A percentile compares a stretch with the other conserved stretches of the same genome.
These are phyloP conservation scores for Nyctereutes procyonoides DNA, from an alignment of 2,113 vertebrate species.

Conservation along the genomic window DNA sequence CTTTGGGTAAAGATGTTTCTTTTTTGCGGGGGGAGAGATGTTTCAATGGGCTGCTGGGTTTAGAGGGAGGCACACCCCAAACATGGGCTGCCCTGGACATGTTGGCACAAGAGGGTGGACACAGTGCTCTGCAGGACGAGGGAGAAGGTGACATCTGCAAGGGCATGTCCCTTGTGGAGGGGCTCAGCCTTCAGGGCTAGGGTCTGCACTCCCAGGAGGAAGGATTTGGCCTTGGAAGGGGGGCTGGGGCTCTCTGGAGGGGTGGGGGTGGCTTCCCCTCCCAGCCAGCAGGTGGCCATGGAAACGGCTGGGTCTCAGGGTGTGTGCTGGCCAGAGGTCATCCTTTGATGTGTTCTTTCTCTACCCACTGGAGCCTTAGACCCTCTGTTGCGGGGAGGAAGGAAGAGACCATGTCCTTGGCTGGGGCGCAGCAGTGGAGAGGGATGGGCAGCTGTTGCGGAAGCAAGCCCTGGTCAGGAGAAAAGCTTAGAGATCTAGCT, in stretches of 20 bases:
- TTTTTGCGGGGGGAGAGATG: not conserved
- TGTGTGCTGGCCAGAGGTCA: not conserved
- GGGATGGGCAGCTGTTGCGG: rapidly evolving
- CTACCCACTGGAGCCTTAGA: not conserved
- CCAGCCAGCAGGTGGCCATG: not conserved
- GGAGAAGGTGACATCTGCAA: too few species aligned
- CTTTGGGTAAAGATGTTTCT: not conserved
- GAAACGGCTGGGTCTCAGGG: not conserved
- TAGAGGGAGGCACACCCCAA: not conserved
- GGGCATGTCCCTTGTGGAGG: rapidly evolving
- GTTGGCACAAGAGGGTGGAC: rapidly evolving
- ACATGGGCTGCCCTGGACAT: rapidly evolving
- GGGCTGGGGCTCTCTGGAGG: not conserved
- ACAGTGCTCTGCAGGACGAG: rapidly evolving
- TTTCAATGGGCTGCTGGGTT: not conserved
- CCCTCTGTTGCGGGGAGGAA: not conserved
- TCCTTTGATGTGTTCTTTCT: not conserved
- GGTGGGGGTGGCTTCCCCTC: not conserved
- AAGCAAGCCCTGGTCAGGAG: not conserved
- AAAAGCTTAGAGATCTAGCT: not conserved
- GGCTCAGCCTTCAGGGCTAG: not conserved
- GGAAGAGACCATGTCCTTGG: not conserved
- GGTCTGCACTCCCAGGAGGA: not conserved
- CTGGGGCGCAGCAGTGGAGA: not conserved
- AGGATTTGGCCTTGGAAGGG: not conserved